Conservation (phyloP, 2,888 invertebrate species). For the Folsomia candida region DNA sequence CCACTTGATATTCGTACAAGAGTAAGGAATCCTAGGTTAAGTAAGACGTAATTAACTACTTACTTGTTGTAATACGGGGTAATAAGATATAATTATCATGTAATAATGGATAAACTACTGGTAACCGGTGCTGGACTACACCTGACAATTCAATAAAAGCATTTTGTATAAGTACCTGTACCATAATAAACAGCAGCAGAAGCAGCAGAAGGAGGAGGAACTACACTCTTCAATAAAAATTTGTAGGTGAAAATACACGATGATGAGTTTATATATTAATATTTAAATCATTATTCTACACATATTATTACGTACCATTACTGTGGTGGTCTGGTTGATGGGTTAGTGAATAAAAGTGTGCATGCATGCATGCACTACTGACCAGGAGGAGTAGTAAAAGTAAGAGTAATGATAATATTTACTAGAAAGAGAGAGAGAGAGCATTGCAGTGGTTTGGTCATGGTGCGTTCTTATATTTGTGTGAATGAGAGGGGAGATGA, state of each 20-base stretch:
- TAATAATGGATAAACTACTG: not conserved
- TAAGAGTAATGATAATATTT: not conserved
- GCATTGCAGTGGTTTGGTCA: not conserved
- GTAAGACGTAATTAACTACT: no score
- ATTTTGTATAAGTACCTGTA: slow-evolving; percentile 21
- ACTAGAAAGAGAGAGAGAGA: not conserved
- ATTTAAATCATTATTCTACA: no score
- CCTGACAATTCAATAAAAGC: slow-evolving; percentile 9
- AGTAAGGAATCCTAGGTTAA: no score
- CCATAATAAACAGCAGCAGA: not conserved
- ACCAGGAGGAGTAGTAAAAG: not conserved
- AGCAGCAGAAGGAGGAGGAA: no score
- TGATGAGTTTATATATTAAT: no score
- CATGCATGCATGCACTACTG: no score
- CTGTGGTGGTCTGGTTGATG: no score
- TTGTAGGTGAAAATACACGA: no score
- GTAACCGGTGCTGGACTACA: slow-evolving; percentile 19
- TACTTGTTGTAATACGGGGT: no score
- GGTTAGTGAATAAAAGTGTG: no score
- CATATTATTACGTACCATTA: no score
- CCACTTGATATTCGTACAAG: not conserved
- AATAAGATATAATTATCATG: not conserved
- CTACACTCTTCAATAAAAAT: no score
- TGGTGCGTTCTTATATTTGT: not conserved
- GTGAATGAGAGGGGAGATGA: not conserved